Evolutionary conservation across 2,113 vertebrate species (phyloP).

Genomic region (Okapia johnstoni): DNA sequence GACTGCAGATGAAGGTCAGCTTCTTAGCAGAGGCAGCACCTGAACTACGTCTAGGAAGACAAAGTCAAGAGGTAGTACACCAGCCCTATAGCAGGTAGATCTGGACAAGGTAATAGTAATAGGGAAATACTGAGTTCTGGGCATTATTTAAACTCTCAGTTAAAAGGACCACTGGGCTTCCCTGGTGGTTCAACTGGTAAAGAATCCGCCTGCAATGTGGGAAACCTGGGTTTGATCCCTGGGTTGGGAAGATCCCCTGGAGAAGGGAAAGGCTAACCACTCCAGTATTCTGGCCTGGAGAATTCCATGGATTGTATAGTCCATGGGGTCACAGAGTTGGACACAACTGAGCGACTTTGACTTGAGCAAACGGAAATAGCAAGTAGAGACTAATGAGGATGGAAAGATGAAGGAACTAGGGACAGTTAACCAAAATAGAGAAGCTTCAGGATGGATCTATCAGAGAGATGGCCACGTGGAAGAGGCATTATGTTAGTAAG

Average conservation of each 20-base stretch:
- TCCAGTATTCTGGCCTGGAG: not conserved
- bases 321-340: not conserved
- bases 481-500: not conserved
- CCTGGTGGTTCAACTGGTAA: not conserved
- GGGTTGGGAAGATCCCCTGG: not conserved
- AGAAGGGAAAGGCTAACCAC: not conserved
- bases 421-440: not conserved
- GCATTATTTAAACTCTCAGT: not conserved
- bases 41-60: not conserved
- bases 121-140: not conserved
- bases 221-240: not conserved
- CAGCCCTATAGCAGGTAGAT: not conserved
- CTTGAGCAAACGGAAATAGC: not conserved
- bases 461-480: not conserved
- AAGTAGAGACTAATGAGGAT: not conserved
- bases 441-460: not conserved
- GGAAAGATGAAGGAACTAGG: not conserved
- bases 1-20: not conserved
- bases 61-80: not conserved
- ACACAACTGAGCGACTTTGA: accelerated
- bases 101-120: no score
- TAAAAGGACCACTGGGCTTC: not conserved
- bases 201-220: accelerated
- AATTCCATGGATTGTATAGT: not conserved
- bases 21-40: not conserved